Conservation (phyloP, 2,888 invertebrate species). For the Ferdinandea cuprea region DNA sequence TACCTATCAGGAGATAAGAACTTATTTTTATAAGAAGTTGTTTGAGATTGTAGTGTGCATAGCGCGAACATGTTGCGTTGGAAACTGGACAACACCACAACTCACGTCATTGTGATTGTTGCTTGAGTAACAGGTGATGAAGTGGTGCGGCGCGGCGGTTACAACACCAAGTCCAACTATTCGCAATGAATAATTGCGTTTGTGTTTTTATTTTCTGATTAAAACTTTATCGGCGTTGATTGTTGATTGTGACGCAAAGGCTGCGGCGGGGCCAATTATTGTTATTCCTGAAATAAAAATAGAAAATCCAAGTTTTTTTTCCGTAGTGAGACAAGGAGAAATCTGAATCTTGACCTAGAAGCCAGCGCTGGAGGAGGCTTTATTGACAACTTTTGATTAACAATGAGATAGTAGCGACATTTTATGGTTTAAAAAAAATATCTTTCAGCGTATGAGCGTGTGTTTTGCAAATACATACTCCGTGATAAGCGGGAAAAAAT, state of each 20-base stretch:
- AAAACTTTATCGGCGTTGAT: not conserved
- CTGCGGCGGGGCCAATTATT: not conserved
- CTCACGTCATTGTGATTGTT: not conserved
- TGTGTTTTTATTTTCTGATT: not conserved
- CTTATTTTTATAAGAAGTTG: not conserved
- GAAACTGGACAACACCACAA: not conserved
- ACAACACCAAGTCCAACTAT: not conserved
- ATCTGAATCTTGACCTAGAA: slow-evolving; percentile 17
- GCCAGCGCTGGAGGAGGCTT: not conserved
- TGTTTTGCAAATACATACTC: slow-evolving; percentile 3
- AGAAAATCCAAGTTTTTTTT: not conserved
- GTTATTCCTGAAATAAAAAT: not conserved
- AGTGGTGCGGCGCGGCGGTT: too few species aligned
- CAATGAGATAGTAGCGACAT: not conserved
- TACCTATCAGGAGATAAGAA: slow-evolving; percentile 1
- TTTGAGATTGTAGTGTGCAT: not conserved
- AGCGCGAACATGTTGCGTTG: not conserved
- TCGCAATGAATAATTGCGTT: not conserved
- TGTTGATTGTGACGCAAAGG: slow-evolving; percentile 19
- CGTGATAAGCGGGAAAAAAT: slow-evolving; percentile 5
- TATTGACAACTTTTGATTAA: not conserved
- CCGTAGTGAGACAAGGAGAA: not conserved
- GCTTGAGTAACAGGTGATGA: not conserved
- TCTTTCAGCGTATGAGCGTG: not conserved
- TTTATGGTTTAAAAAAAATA: not conserved